Evolutionary conservation across 2,888 invertebrate genomes (phyloP), one percentile per base, ranked within the genome.

Genomic region (Erannis defoliaria): DNA sequence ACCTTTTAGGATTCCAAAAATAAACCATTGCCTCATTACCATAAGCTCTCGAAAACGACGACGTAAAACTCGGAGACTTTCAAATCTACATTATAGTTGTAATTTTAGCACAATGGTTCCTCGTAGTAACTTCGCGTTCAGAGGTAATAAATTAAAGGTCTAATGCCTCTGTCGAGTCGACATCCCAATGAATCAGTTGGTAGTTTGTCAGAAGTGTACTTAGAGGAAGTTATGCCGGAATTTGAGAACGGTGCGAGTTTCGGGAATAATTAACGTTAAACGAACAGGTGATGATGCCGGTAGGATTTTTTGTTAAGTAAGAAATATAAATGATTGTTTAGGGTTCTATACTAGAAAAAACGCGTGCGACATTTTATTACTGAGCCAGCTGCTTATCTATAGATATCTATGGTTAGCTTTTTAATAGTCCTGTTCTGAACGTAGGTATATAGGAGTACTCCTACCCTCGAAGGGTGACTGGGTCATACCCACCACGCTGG

Each of bases 61-160:
- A 26, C 56, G 16, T 57, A 62, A 62, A 62, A 62, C 62, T 62
- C 42, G n/a, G 10, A 40, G 62, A 56, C 62, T 62, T 62, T 62
- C 53, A 62, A 62, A 57, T 62, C 35, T 62, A 57, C 56, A 62
- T 62, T 57, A 65, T 63, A 65, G 63, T 65, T 63, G 62, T 49
- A 62, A 73, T 73, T 75, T 70, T 62, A 72, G 69, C 69, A 76
- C 77, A 78, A 77, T 73, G 71, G 72, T 69, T 70, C 55, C 63
- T 62, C 68, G 69, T 67, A 63, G 65, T 66, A 58, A 66, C 62
- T 64, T 65, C 65, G 58, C 66, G 57, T 72, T 69, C 66, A 48
- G 55, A 64, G 58, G 75, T 67, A 74, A 80, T 78, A 75, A 75
- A 78, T 80, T 76, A 70, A 67, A 68, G 67, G 72, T 70, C 75